Evolutionary conservation across 1,140 invertebrate species (phyloP), one percentile per base, ranked within the genome.

Genomic region (Grapholita molesta): DNA sequence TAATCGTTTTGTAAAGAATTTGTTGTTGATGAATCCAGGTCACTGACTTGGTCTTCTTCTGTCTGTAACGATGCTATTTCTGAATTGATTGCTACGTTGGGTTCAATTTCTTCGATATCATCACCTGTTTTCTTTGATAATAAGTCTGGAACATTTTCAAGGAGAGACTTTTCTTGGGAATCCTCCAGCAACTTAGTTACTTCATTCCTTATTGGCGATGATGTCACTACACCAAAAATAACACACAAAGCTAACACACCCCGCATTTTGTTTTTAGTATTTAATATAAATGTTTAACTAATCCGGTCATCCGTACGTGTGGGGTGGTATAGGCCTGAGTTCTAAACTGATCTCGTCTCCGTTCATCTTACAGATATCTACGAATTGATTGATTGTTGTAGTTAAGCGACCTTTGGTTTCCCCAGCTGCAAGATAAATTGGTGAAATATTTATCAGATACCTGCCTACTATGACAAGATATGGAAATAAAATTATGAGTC

Each of bases 351-450:
- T 30, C 6, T 28, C 9, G n/a, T n/a, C n/a, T n/a, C n/a, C n/a
- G n/a, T 30, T 28, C 32, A 21, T 61, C 11, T 11, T n/a, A 12
- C 2, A 32, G 23, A 38, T 28, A 32, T 38, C 64, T 38, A 42
- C 18, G 12, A 66, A 21, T 12, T 66, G 32, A 66, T 66, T 25
- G 64, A 38, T 66, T 66, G 64, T 12, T 11, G 32, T 18, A 66
- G 5, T 21, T 66, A 35, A 66, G 24, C 38, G 64, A 66, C 35
- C 15, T 21, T 38, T 21, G 64, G 9, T 35, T 66, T 66, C 12
- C 12, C 64, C 15, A 12, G 9, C 24, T 15, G 28, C 24, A 28
- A 66, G 64, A 42, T 66, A 66, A 23, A 35, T 11, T 15, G 32
- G 21, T 25, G 64, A 24, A 24, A 66, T 12, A 48, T 48, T 48